These are phyloP conservation scores for Natator depressus DNA, from an alignment of 2,113 vertebrate genomes.

Conservation along the genomic window DNA sequence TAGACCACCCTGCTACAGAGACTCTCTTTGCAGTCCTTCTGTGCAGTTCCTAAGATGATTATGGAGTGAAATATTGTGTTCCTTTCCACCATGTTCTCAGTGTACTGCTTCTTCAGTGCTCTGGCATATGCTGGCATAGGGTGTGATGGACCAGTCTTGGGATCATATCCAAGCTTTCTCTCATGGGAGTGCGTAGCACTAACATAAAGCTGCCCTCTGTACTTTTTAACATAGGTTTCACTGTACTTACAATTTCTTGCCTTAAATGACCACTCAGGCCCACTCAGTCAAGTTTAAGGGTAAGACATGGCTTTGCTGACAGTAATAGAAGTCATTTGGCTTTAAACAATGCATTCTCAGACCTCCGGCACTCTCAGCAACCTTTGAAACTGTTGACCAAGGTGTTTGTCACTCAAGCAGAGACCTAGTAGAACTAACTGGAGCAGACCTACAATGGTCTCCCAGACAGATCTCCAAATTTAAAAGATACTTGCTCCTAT, in stretches of 20 bases:
- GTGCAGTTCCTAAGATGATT: neutral
- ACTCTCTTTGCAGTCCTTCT: neutral
- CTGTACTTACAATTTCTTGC: neutral
- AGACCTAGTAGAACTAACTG: neutral
- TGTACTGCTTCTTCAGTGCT: neutral
- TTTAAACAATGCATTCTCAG: neutral
- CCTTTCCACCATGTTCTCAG: neutral
- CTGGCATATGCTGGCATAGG: neutral
- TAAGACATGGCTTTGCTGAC: neutral
- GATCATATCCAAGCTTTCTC: neutral
- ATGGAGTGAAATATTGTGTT: neutral
- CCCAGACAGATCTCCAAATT: neutral
- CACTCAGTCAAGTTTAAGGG: neutral
- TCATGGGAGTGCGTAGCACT: neutral
- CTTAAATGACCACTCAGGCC: neutral
- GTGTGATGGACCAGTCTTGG: neutral
- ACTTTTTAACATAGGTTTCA: neutral
- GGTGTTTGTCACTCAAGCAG: neutral
- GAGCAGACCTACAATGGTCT: neutral
- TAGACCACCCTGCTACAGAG: neutral
- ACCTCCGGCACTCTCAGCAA: neutral
- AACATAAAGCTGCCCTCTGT: neutral
- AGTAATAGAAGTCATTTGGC: neutral
- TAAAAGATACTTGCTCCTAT: neutral
- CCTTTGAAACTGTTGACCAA: neutral